Percentiles rank a stretch among this genome's conserved stretches.
These are phyloP conservation scores for Ameiurus melas DNA, from an alignment of 2,113 vertebrate species.

Conservation along the genomic window DNA sequence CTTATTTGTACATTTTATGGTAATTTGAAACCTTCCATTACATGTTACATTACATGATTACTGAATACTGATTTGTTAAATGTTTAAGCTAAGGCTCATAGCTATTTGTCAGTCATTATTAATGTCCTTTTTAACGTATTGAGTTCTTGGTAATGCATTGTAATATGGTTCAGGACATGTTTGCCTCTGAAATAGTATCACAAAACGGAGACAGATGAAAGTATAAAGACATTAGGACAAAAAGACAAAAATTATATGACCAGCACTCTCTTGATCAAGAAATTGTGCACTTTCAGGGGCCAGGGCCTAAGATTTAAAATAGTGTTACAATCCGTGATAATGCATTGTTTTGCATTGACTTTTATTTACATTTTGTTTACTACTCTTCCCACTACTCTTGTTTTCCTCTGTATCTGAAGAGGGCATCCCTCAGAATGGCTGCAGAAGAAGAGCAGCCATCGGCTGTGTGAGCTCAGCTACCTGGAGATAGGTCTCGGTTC, in stretches of 20 bases:
- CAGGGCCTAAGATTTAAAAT: too few species aligned
- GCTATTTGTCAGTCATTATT: neutral
- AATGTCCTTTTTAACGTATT: neutral
- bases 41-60: neutral
- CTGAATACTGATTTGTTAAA: neutral
- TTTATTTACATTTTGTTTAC: neutral
- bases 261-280: neutral
- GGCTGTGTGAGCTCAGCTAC: conserved; percentile 77
- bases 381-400: neutral
- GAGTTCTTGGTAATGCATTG: neutral
- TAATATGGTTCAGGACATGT: neutral
- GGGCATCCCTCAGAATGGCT: conserved; percentile 85
- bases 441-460: conserved; percentile 76
- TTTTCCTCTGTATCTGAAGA: conserved; percentile 63
- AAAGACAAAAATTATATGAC: neutral
- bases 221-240: neutral
- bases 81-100: neutral
- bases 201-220: neutral
- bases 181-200: neutral
- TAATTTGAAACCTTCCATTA: neutral
- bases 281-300: neutral
- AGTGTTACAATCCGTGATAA: neutral
- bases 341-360: neutral
- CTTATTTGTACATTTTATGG: neutral
- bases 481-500: conserved; percentile 85